Evolutionary conservation across 2,888 invertebrate genomes (phyloP), one percentile per base, ranked within the genome.

Genomic region (Aelia acuminata): DNA sequence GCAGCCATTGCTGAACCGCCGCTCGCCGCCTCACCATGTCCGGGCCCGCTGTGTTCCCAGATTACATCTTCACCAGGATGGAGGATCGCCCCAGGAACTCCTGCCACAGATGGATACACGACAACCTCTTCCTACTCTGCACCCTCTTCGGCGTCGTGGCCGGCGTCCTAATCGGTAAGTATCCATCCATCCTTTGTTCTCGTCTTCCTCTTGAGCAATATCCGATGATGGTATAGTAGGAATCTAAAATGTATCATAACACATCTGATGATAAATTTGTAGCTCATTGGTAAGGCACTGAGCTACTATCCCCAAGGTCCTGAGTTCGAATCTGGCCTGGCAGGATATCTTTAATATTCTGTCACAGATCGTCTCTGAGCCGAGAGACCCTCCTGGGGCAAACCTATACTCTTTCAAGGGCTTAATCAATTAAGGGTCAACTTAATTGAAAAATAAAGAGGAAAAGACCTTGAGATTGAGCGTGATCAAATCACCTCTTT

Each of bases 31-130:
- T 47, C 39, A 47, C n/a, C 48, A 90, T 90, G 88, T 70, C 90
- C 49, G 85, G 88, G 26, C 90, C 87, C 85, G 89, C 88, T 57
- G 75, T 89, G 88, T 95, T 96, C 94, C 95, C 95, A 95, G 96
- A 95, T 93, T 96, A 96, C 93, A 93, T 96, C 93, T 96, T 96
- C 93, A 95, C 95, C 93, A 96, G 96, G 94, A 96, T 96, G 96
- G 93, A 90, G 94, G 94, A 91, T 90, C 57, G 84, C 8, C 84
- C 87, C 13, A 84, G 89, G 75, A 86, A 87, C 80, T 85, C 88
- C 89, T 89, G 89, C 87, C 85, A 88, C 31, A 39, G 88, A 20
- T 96, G 96, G 94, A 92, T 97, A 90, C 93, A 94, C 90, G 95
- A 96, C 89, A 97, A 97, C 92, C 94, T 95, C 13, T 95, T 97